Evolutionary conservation across 2,888 invertebrate species (phyloP).

Genomic region (Ormyrus pomaceus): DNA sequence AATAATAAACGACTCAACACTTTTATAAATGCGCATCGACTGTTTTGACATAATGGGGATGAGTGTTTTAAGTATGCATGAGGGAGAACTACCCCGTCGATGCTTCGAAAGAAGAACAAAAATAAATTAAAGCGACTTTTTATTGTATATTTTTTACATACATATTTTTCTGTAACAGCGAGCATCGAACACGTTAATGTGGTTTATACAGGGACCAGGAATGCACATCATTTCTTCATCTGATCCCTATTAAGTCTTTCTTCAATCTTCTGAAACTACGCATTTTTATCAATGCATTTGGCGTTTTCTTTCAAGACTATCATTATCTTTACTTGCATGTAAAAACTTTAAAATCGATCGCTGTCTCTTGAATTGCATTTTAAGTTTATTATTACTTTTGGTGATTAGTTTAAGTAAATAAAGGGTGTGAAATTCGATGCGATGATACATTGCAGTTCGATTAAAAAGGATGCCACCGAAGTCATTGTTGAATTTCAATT

Average conservation of each 20-base stretch:
- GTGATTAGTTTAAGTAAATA: constrained; percentile 47
- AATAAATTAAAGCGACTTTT: constrained; percentile 44
- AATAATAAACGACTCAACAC: constrained; percentile 43
- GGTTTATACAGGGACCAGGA: constrained; percentile 56
- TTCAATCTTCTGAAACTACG: constrained; percentile 30
- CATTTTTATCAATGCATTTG: constrained; percentile 23
- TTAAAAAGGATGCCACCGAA: constrained; percentile 54
- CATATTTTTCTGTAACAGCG: constrained; percentile 52
- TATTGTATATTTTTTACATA: constrained; percentile 55
- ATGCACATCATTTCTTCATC: constrained; percentile 51
- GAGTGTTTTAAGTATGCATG: constrained; percentile 47
- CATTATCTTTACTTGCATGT: constrained; percentile 15
- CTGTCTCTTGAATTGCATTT: constrained; percentile 48
- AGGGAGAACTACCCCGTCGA: constrained; percentile 40
- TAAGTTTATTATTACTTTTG: constrained; percentile 40
- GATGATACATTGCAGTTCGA: constrained; percentile 51
- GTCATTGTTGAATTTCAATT: constrained; percentile 57
- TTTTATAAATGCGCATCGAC: constrained; percentile 54
- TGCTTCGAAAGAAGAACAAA: constrained; percentile 38
- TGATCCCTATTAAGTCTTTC: constrained; percentile 51
- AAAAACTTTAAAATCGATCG: constrained; percentile 23
- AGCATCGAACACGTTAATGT: constrained; percentile 50
- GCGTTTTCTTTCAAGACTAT: constrained; percentile 12
- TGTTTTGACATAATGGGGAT: constrained; percentile 45
- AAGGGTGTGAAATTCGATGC: constrained; percentile 47